Percentiles rank a stretch among this genome's conserved stretches.
Conservation (phyloP, 2,113 vertebrate species). For the Trochalopteron elliotii region DNA sequence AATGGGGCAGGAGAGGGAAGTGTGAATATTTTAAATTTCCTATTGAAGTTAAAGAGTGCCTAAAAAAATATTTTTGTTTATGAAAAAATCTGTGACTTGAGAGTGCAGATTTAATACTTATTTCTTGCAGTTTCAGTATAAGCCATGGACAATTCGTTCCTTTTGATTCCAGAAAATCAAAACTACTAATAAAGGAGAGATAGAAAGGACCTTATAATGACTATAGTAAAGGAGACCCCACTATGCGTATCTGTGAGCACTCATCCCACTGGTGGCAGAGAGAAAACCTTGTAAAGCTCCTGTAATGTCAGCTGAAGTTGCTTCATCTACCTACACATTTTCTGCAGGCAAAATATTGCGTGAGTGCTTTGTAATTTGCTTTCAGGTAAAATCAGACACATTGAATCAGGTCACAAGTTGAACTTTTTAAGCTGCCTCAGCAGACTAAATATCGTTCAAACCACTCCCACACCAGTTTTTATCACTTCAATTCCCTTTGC, state of each 20-base stretch:
- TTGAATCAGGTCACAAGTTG: background rate
- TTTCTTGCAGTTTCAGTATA: background rate
- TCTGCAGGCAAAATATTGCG: background rate
- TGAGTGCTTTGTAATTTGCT: background rate
- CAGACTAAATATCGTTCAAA: background rate
- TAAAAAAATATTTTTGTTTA: background rate
- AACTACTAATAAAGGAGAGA: background rate
- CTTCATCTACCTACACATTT: background rate
- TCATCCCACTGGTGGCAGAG: background rate
- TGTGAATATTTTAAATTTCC: background rate
- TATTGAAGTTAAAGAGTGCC: background rate
- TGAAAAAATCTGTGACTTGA: background rate
- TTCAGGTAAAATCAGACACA: background rate
- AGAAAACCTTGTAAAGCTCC: background rate
- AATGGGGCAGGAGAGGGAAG: rapidly evolving
- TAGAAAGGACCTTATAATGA: background rate
- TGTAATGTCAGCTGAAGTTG: background rate
- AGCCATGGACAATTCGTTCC: background rate
- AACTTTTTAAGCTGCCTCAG: background rate
- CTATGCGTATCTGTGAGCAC: background rate
- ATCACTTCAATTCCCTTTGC: background rate
- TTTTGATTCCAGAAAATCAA: background rate
- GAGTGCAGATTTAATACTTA: background rate
- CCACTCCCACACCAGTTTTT: background rate
- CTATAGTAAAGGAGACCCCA: background rate